Conservation (phyloP, 92 coral and sea anemone genomes). For the Phenganax stokvisi region DNA sequence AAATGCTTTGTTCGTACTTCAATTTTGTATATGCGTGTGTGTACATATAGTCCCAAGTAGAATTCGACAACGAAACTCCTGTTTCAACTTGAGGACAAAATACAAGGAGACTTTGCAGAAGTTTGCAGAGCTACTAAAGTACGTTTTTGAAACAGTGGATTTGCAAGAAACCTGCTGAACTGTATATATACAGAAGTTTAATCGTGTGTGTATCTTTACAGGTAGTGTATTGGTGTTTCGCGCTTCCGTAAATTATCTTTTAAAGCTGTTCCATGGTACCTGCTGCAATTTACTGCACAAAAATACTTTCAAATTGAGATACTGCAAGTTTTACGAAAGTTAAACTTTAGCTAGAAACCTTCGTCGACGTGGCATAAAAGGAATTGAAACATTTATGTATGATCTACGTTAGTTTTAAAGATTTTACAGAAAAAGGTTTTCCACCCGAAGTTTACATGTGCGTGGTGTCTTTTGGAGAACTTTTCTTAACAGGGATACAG, state of each 20-base stretch:
- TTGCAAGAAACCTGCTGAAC: background rate
- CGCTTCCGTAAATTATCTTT: slow-evolving; percentile 24
- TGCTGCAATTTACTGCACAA: slow-evolving; percentile 35
- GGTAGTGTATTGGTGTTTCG: slow-evolving; percentile 25
- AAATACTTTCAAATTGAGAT: slow-evolving; percentile 13
- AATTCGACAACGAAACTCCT: background rate
- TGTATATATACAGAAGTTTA: slow-evolving; percentile 1
- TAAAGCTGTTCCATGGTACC: slow-evolving; percentile 30
- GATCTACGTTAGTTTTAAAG: too few species aligned
- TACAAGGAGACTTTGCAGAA: background rate
- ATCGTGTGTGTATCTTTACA: slow-evolving; percentile 20
- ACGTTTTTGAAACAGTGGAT: background rate
- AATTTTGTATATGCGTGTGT: background rate
- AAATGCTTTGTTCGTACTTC: background rate
- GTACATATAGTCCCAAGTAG: background rate
- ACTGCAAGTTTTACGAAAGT: background rate
- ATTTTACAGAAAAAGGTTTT: too few species aligned
- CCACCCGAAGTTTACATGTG: background rate
- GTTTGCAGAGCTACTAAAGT: background rate
- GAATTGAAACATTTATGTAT: background rate
- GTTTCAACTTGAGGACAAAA: background rate
- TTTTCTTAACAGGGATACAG: background rate
- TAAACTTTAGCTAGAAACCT: too few species aligned
- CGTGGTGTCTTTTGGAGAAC: background rate
- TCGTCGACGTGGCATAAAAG: background rate